A percentile compares a stretch with the other conserved stretches of the same genome.
phyloP scores from a whole-genome alignment of 2,113 vertebrate genomes.

The Rattus rattus region DNA sequence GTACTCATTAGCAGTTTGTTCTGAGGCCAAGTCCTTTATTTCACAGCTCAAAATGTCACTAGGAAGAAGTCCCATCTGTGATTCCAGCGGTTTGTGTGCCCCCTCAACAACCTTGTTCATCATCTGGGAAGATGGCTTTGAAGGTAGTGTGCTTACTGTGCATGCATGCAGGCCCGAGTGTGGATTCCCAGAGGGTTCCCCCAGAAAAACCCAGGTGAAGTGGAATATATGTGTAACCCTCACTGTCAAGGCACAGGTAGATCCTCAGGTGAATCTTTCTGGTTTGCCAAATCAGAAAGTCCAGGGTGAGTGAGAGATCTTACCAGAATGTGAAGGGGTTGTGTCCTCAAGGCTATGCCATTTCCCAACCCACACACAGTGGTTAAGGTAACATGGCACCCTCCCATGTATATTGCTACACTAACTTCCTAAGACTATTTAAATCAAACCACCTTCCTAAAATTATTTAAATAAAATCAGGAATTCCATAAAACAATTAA shows the following conservation, averaged over 20 bases:
- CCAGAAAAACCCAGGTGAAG: background rate
- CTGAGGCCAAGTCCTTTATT: background rate
- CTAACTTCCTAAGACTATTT: too few species aligned
- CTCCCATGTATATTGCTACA: too few species aligned
- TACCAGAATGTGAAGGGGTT: background rate
- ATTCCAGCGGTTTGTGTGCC: background rate
- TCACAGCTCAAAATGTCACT: background rate
- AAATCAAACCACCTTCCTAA: too few species aligned
- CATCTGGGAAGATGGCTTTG: too few species aligned
- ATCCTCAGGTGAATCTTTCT: background rate
- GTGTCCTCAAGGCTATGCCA: background rate
- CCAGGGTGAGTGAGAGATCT: background rate
- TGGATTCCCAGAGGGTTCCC: background rate
- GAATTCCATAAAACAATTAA: too few species aligned
- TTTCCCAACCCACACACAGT: background rate
- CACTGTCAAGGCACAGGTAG: background rate
- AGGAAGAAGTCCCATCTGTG: background rate
- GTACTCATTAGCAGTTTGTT: background rate
- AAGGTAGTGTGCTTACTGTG: too few species aligned
- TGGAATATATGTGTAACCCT: background rate
- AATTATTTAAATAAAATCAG: too few species aligned
- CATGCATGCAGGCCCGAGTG: background rate
- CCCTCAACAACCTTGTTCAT: background rate
- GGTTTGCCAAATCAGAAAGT: background rate
- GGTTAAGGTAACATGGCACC: background rate